Conservation (phyloP, 1,140 invertebrate species). For the Steinernema feltiae region DNA sequence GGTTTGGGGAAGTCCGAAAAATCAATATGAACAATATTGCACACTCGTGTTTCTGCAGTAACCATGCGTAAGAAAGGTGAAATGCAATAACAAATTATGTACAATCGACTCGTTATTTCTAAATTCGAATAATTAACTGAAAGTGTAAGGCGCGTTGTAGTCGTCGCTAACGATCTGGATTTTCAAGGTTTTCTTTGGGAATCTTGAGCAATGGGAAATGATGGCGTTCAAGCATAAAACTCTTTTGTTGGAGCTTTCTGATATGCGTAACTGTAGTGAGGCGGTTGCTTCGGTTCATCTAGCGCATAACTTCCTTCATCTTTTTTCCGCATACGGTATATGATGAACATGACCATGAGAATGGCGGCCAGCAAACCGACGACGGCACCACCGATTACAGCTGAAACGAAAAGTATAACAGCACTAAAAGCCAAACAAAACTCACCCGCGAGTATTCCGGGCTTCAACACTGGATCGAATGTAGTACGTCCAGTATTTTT, state of each 20-base stretch:
- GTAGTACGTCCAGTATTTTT: neutral
- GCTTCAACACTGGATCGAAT: neutral
- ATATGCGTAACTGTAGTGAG: constrained; percentile 45
- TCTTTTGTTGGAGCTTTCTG: constrained; percentile 53
- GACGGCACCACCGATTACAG: constrained; percentile 93
- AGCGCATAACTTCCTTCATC: constrained; percentile 96
- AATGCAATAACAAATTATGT: neutral
- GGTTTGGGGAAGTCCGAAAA: neutral
- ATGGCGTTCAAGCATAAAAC: constrained; percentile 45
- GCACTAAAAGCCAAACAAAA: no score
- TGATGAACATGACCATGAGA: constrained; percentile 97
- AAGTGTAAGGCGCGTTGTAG: neutral
- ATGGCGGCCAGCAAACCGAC: constrained; percentile 93
- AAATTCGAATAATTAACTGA: neutral
- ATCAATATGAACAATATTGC: neutral
- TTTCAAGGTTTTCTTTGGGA: neutral
- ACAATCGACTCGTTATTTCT: neutral
- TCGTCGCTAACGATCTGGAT: no score
- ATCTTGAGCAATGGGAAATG: neutral
- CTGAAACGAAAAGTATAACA: constrained; percentile 66
- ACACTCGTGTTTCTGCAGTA: neutral
- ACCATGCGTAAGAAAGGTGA: neutral
- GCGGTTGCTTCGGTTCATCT: constrained; percentile 77
- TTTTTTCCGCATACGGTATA: constrained; percentile 98
- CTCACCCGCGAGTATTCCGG: neutral